A percentile compares a stretch with the other conserved stretches of the same genome.
These are phyloP conservation scores for Cheilosia grossa DNA, from an alignment of 2,888 invertebrate species.

Conservation along the genomic window DNA sequence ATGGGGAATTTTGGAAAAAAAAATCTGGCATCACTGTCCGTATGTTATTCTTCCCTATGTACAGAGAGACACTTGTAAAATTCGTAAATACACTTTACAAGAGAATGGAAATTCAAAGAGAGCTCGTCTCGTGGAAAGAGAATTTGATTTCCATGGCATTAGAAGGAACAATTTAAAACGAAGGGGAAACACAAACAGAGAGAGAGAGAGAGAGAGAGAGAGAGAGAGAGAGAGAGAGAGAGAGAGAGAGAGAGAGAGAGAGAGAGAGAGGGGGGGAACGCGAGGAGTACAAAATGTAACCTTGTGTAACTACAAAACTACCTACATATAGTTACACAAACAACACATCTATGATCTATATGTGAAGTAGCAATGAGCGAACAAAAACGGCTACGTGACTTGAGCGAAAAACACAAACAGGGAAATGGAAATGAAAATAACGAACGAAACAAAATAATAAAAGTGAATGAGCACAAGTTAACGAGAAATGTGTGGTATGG, in stretches of 20 bases:
- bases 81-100: not conserved
- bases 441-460: slow-evolving; percentile 45
- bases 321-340: slow-evolving; percentile 41
- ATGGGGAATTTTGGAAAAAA: no score
- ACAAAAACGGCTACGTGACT: slow-evolving; percentile 72
- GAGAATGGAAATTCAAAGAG: slow-evolving; percentile 34
- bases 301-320: slow-evolving; percentile 41
- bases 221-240: not conserved
- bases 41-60: slow-evolving; percentile 50
- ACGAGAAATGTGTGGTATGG: not conserved
- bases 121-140: slow-evolving; percentile 28
- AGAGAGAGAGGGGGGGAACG: no score
- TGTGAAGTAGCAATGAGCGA: slow-evolving; percentile 46
- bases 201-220: not conserved
- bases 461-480: slow-evolving; percentile 39
- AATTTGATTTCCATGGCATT: slow-evolving; percentile 17
- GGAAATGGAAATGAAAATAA: slow-evolving; percentile 64
- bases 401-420: slow-evolving; percentile 58
- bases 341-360: slow-evolving; percentile 14
- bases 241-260: not conserved
- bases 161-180: slow-evolving; percentile 6
- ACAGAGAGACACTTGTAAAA: slow-evolving; percentile 6
- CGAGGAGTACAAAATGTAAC: no score
- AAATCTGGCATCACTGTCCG: no score
- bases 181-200: slow-evolving; percentile 2